Evolutionary conservation across 2,888 invertebrate species (phyloP).

Genomic region (Drepanosiphum platanoidis): DNA sequence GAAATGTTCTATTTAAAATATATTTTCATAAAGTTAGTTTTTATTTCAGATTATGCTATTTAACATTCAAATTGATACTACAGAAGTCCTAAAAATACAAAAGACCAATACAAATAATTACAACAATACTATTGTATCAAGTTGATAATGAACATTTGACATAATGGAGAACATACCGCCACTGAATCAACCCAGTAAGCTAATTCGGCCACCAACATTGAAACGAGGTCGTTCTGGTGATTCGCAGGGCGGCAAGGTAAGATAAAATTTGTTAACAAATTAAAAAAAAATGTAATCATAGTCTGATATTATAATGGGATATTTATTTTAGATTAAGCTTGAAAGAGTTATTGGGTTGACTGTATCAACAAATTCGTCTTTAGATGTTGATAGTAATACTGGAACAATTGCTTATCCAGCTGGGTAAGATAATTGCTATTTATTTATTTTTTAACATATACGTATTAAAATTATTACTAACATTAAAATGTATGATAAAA

Average conservation of each 20-base stretch:
- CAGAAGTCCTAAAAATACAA: background rate
- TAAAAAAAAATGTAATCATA: background rate
- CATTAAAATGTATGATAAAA: too few species aligned
- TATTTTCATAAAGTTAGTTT: background rate
- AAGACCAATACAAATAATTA: background rate
- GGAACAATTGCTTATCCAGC: slow-evolving; percentile 95
- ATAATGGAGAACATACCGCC: slow-evolving; percentile 36
- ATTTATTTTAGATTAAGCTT: slow-evolving; percentile 85
- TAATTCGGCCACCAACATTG: slow-evolving; percentile 34
- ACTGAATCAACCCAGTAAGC: slow-evolving; percentile 30
- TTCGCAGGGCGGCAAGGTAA: slow-evolving; percentile 46
- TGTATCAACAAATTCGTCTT: slow-evolving; percentile 90
- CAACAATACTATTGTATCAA: slow-evolving; percentile 4
- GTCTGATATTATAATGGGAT: slow-evolving; percentile 47
- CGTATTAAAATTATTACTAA: background rate
- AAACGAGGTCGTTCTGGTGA: slow-evolving; percentile 34
- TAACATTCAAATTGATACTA: background rate
- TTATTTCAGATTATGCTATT: slow-evolving; percentile 42
- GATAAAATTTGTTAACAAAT: background rate
- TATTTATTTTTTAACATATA: background rate
- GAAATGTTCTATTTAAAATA: too few species aligned
- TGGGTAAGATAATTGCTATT: slow-evolving; percentile 77
- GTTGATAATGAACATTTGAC: slow-evolving; percentile 47
- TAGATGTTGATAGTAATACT: slow-evolving; percentile 87
- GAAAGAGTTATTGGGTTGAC: slow-evolving; percentile 95